Evolutionary conservation across 2,888 invertebrate genomes (phyloP).

Genomic region (Leucophenga maculata): DNA sequence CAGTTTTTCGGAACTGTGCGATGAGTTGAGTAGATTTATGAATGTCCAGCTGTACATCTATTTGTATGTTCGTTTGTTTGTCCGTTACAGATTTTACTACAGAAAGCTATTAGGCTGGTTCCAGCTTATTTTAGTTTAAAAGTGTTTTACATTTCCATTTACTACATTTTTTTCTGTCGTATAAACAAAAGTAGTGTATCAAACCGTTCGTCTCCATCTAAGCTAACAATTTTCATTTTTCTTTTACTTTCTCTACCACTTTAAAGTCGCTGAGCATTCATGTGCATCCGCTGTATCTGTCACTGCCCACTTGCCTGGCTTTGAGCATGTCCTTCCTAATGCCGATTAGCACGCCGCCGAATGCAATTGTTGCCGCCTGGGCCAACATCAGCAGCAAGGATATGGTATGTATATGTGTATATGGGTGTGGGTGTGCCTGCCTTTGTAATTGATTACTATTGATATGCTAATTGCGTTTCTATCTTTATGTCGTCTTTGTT

Average conservation of each 20-base stretch:
- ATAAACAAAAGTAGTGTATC: no score
- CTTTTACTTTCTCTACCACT: conserved; percentile 9
- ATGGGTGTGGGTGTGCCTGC: conserved; percentile 50
- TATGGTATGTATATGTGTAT: conserved; percentile 75
- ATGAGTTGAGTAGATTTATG: no score
- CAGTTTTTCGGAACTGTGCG: no score
- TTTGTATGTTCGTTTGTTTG: not conserved
- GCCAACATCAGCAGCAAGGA: conserved; percentile 82
- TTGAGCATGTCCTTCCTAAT: conserved; percentile 92
- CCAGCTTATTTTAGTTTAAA: no score
- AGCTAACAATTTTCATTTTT: no score
- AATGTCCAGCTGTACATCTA: not conserved
- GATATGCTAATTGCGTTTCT: not conserved
- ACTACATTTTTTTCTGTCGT: no score
- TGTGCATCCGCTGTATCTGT: conserved; percentile 87
- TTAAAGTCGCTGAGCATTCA: conserved; percentile 77
- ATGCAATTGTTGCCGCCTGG: conserved; percentile 89
- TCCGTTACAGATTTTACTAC: not conserved
- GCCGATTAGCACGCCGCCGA: conserved; percentile 96
- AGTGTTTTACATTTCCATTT: no score
- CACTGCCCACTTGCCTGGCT: conserved; percentile 88
- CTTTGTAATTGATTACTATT: not conserved
- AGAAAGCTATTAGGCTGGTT: no score
- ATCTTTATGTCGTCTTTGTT: conserved; percentile 1
- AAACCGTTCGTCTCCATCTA: no score